These are phyloP conservation scores for Harpagoxenus sublaevis DNA, from an alignment of 2,888 invertebrate species.

Conservation along the genomic window DNA sequence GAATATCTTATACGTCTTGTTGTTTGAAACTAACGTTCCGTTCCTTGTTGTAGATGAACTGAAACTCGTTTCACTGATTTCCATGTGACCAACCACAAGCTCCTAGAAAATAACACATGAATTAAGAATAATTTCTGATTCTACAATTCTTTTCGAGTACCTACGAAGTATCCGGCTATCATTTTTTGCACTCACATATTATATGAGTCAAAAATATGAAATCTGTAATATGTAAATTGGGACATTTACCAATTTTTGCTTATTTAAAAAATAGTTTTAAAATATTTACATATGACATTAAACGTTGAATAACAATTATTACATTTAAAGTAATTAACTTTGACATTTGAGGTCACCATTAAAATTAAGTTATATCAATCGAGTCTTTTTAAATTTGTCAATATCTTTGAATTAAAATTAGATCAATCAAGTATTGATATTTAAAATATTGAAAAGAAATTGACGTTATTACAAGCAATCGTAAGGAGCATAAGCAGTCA, in stretches of 20 bases:
- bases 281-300: background rate
- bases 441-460: background rate
- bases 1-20: conserved; percentile 14
- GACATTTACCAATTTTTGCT: background rate
- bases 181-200: background rate
- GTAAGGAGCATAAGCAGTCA: background rate
- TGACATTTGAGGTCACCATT: background rate
- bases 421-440: background rate
- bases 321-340: background rate
- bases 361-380: background rate
- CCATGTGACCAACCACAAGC: conserved; percentile 31
- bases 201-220: background rate
- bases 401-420: background rate
- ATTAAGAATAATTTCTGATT: background rate
- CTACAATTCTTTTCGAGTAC: background rate
- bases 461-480: background rate
- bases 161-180: background rate
- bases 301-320: conserved; percentile 3
- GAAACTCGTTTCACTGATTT: conserved; percentile 60
- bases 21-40: conserved; percentile 14
- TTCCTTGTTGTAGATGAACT: conserved; percentile 53
- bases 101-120: background rate
- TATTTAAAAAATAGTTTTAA: background rate
- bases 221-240: background rate
- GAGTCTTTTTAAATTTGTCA: background rate